A percentile compares a stretch with the other conserved stretches of the same genome.
Conservation (phyloP, 2,888 invertebrate genomes). For the Dioctria rufipes region DNA sequence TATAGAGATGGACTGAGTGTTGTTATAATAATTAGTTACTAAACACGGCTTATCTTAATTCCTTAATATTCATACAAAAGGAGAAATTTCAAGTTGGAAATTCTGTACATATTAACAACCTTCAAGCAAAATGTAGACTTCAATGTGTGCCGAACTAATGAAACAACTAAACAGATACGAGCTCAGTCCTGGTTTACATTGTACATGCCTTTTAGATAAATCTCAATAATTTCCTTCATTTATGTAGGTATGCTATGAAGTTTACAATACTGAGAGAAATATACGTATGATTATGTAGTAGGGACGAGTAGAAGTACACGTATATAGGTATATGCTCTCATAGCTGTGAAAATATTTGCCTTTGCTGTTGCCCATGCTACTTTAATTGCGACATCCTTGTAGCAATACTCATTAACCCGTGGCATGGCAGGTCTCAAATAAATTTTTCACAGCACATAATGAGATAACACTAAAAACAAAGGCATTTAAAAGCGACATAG, state of each 20-base stretch:
- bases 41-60: no score
- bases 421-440: not conserved
- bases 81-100: constrained; percentile 2
- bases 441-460: constrained; percentile 26
- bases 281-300: not conserved
- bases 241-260: not conserved
- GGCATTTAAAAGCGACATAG: no score
- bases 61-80: no score
- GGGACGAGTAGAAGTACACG: no score
- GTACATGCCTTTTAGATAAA: no score
- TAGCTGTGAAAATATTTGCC: not conserved
- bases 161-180: constrained; percentile 24
- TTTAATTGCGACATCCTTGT: constrained; percentile 7
- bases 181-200: not conserved
- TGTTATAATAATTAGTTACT: no score
- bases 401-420: constrained; percentile 9
- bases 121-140: not conserved
- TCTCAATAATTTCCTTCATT: not conserved
- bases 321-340: not conserved
- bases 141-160: not conserved
- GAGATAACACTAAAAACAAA: not conserved
- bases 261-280: not conserved
- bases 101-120: not conserved
- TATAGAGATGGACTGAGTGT: no score
- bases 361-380: constrained; percentile 4